Conservation (phyloP, 2,888 invertebrate genomes). For the Saturnia pavonia region DNA sequence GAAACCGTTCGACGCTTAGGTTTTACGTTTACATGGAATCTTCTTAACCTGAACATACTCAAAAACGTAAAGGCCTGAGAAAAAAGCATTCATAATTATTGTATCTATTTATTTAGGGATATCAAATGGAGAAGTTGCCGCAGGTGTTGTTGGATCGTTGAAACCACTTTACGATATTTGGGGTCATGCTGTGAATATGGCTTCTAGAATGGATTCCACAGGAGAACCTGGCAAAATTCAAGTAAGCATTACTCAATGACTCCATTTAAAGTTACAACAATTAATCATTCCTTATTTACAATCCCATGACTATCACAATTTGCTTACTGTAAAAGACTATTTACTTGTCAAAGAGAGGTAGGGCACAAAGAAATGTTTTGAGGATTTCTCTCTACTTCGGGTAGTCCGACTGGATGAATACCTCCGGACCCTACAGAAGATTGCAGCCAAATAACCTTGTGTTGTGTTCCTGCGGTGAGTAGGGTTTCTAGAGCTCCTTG, state of each 20-base stretch:
- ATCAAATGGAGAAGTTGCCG: slow-evolving; percentile 94
- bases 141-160: slow-evolving; percentile 96
- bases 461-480: no score
- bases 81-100: not conserved
- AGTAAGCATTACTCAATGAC: slow-evolving; percentile 59
- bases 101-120: slow-evolving; percentile 83
- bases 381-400: no score
- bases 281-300: not conserved
- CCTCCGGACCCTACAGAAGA: no score
- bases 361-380: no score
- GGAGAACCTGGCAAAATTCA: slow-evolving; percentile 91
- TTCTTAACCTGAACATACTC: not conserved
- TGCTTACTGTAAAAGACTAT: no score
- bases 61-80: not conserved
- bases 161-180: slow-evolving; percentile 98
- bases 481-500: no score
- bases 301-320: not conserved
- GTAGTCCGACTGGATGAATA: no score
- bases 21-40: not conserved
- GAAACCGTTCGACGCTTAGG: not conserved
- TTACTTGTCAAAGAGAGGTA: no score
- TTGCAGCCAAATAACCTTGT: no score
- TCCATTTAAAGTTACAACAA: not conserved
- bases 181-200: slow-evolving; percentile 98
- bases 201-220: slow-evolving; percentile 97